A percentile compares a stretch with the other conserved stretches of the same genome.
phyloP scores from a whole-genome alignment of 2,888 invertebrate species.

The Gnatocerus cornutus region DNA sequence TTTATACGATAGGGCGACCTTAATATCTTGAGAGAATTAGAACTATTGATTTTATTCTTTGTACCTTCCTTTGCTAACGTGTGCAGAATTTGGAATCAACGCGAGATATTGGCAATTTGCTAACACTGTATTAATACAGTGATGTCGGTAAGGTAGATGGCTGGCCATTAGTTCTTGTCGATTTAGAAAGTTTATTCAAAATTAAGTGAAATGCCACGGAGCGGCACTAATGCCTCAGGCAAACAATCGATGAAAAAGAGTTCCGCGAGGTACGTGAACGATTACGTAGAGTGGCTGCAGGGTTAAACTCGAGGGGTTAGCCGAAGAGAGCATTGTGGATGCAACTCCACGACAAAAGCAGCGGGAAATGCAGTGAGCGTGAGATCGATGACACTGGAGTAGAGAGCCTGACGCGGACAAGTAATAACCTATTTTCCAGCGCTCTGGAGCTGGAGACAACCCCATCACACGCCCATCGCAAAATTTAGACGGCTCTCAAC shows the following conservation, averaged over 20 bases:
- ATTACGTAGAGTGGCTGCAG: constrained; percentile 38
- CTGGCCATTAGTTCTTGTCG: constrained; percentile 27
- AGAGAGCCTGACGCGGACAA: constrained; percentile 59
- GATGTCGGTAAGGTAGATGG: constrained; percentile 22
- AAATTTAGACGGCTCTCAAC: constrained; percentile 47
- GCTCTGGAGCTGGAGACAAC: constrained; percentile 52
- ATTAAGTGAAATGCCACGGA: constrained; percentile 26
- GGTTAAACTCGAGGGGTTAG: constrained; percentile 26
- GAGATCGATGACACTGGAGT: constrained; percentile 57
- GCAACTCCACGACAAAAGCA: constrained; percentile 53
- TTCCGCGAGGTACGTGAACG: constrained; percentile 36
- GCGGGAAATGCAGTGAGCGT: constrained; percentile 52
- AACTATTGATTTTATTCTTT: constrained; percentile 55
- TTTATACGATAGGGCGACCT: constrained; percentile 55
- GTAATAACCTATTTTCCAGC: constrained; percentile 62
- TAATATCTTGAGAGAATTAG: constrained; percentile 55
- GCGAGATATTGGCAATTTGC: constrained; percentile 50
- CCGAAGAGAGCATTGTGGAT: constrained; percentile 40
- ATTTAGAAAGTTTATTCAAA: constrained; percentile 38
- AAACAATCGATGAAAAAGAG: constrained; percentile 37
- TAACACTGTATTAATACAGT: constrained; percentile 46
- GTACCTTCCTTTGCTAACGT: constrained; percentile 46
- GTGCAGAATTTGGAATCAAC: constrained; percentile 43
- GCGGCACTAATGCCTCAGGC: constrained; percentile 34
- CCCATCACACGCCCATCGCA: constrained; percentile 38